Evolutionary conservation across 2,888 invertebrate species (phyloP), one percentile per base, ranked within the genome.

Genomic region (Nymphalis c-album): DNA sequence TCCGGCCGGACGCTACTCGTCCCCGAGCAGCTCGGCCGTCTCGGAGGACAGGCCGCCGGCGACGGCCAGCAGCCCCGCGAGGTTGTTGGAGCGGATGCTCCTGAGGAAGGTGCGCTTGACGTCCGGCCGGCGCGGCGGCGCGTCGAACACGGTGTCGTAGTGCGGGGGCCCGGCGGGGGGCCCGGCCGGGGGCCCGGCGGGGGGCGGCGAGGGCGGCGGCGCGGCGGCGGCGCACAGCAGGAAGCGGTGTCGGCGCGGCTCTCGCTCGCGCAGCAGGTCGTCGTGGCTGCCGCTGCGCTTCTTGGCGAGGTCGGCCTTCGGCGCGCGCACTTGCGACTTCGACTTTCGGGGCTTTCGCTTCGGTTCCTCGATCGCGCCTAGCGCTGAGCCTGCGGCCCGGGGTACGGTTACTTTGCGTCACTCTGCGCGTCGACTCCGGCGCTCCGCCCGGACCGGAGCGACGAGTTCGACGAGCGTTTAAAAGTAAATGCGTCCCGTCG

Each of bases 161-260:
- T 84, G 85, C 68, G n/a, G n/a, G n/a, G n/a, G n/a, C n/a, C n/a
- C n/a, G n/a, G 94, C 93, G 60, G 94, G 94, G 60, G 83, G 48
- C 45, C 84, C 85, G 4, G 68, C 94, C 93, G 60, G 94, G 94
- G 60, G 84, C 48, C 47, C 85, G 84, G 5, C 83, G 82, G 70
- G 57, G 85, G 83, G 17, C 40, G 57, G 26, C 22, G 51, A 16
- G 6, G 84, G 76, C 16, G 82, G 71, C 60, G 85, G 83, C 17
- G 90, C 93, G 94, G 92, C 95, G 86, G 91, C 94, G 88, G 77
- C 95, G 92, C 82, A 89, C 7, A 86, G 94, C 85, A 81, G 93
- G 94, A 85, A 85, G 7, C 82, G 70, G 71, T 82, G 83, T 6
- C 78, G 78, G 0, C 83, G 71, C 47, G 88, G 86, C 22, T 80